Conservation (phyloP, 2,797 vertebrate genomes). For the Eulemur rubriventer region DNA sequence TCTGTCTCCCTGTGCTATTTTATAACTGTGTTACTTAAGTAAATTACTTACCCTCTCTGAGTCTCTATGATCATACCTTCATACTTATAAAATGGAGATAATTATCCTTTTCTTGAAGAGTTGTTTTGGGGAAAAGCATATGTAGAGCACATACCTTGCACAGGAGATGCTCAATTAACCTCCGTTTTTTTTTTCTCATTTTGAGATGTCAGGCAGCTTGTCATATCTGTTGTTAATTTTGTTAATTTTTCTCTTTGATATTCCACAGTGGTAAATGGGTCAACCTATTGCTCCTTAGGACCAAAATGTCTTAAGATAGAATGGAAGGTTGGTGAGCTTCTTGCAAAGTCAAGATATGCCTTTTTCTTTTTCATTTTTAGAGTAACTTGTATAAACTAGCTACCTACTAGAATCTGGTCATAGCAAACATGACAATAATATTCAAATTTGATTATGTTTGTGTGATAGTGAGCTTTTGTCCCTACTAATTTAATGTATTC, state of each 20-base stretch:
- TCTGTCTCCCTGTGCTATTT: not conserved
- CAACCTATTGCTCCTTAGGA: not conserved
- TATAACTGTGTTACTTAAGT: not conserved
- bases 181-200: not conserved
- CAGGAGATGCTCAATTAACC: not conserved
- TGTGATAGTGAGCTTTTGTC: not conserved
- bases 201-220: not conserved
- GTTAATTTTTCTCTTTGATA: not conserved
- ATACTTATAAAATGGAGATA: conserved; percentile 7
- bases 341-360: not conserved
- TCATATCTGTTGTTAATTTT: conserved; percentile 33
- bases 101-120: not conserved
- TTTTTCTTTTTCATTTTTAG: conserved; percentile 11
- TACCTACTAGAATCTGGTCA: conserved; percentile 13
- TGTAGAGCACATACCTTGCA: not conserved
- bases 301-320: not conserved
- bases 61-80: not conserved
- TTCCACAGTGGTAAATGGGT: not conserved
- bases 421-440: not conserved
- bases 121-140: not conserved
- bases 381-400: not conserved
- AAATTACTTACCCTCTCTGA: not conserved
- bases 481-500: not conserved
- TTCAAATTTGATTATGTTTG: conserved; percentile 27
- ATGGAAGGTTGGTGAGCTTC: not conserved